A percentile compares a stretch with the other conserved stretches of the same genome.
These are phyloP conservation scores for Enhydra lutris DNA, from an alignment of 2,113 vertebrate genomes.

Conservation along the genomic window DNA sequence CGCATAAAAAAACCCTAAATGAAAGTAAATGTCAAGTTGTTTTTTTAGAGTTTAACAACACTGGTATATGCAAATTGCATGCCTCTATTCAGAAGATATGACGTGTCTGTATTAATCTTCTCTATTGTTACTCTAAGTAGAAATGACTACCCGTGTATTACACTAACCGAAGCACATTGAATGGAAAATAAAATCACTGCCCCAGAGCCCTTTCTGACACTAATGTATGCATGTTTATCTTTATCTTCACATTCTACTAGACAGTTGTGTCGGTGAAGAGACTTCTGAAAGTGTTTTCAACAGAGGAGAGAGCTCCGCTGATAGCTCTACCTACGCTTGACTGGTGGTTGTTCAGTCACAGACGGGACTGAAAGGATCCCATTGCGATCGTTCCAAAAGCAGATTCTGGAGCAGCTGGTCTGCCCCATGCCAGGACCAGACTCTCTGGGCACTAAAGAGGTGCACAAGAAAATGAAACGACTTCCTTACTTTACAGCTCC, in stretches of 20 bases:
- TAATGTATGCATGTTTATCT: constrained; percentile 75
- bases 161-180: constrained; percentile 70
- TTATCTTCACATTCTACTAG: constrained; percentile 57
- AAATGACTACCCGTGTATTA: constrained; percentile 69
- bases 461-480: neutral
- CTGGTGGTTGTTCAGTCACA: neutral
- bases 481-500: neutral
- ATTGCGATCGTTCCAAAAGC: neutral
- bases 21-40: constrained; percentile 58
- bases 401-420: neutral
- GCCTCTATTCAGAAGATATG: constrained; percentile 38
- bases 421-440: neutral
- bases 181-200: constrained; percentile 71
- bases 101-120: constrained; percentile 63
- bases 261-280: constrained; percentile 49
- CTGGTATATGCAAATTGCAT: constrained; percentile 49
- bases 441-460: neutral
- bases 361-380: neutral
- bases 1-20: neutral
- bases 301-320: constrained; percentile 1
- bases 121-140: constrained; percentile 63
- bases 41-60: constrained; percentile 63
- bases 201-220: constrained; percentile 69
- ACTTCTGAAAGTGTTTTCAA: constrained; percentile 30
- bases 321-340: neutral